These are phyloP conservation scores for Burhinus bistriatus DNA, from an alignment of 2,113 vertebrate species.

Conservation along the genomic window DNA sequence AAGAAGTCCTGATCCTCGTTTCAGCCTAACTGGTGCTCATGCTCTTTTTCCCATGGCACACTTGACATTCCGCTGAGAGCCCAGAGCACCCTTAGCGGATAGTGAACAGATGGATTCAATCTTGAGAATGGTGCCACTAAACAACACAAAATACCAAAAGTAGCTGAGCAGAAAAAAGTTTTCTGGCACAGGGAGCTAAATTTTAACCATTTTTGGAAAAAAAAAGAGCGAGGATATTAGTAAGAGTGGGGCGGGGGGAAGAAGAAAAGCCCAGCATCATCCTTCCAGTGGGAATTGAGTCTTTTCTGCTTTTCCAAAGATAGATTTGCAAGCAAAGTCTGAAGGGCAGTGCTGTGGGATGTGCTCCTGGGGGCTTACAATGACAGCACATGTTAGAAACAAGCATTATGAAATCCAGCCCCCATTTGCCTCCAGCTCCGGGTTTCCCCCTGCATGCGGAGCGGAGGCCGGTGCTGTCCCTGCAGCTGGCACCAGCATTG, in stretches of 20 bases:
- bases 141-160: neutral
- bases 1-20: neutral
- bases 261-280: neutral
- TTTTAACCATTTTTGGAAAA: conserved; percentile 37
- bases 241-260: fast-evolving
- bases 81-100: neutral
- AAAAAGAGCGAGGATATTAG: neutral
- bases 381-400: neutral
- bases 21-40: neutral
- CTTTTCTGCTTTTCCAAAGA: neutral
- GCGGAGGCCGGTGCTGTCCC: neutral
- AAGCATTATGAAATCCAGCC: neutral
- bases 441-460: neutral
- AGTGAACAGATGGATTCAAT: conserved; percentile 13
- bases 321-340: neutral
- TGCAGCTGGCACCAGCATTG: fast-evolving
- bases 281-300: neutral
- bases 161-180: neutral
- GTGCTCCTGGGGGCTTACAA: neutral
- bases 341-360: neutral
- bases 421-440: neutral
- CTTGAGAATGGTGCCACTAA: neutral
- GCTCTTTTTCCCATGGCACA: conserved; percentile 18
- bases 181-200: neutral
- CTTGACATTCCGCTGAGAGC: neutral